Evolutionary conservation across 2,113 vertebrate genomes (phyloP).

Genomic region (Sapayoa aenigma): DNA sequence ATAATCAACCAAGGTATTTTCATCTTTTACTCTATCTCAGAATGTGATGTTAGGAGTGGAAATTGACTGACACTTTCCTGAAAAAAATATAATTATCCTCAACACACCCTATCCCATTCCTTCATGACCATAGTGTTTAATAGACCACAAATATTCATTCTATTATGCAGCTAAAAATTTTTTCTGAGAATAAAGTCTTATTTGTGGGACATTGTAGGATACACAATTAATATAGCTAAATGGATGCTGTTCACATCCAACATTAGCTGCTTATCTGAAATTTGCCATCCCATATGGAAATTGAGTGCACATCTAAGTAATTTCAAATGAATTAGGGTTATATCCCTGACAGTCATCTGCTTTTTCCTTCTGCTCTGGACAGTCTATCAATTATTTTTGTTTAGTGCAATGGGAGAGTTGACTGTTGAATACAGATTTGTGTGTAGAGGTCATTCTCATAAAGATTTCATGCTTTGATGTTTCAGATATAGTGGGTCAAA

Average conservation of each 20-base stretch:
- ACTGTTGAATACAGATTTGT: background rate
- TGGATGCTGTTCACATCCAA: background rate
- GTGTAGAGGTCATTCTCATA: background rate
- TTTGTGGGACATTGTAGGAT: background rate
- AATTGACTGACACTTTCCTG: background rate
- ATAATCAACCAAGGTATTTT: background rate
- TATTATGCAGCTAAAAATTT: background rate
- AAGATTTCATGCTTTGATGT: background rate
- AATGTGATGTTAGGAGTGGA: rapidly evolving
- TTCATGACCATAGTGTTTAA: background rate
- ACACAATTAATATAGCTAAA: background rate
- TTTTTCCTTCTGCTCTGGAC: background rate
- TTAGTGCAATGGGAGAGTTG: background rate
- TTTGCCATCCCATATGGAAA: background rate
- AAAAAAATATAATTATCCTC: background rate
- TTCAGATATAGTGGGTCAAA: background rate
- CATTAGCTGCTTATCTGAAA: background rate
- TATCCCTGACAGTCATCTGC: background rate
- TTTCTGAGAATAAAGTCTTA: background rate
- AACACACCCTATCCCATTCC: background rate
- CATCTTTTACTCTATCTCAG: background rate
- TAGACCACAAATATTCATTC: background rate
- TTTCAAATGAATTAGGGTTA: background rate
- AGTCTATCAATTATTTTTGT: background rate
- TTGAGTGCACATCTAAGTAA: background rate